Evolutionary conservation across 1,140 invertebrate species (phyloP), one percentile per base, ranked within the genome.

Genomic region (Arctopsyche grandis): DNA sequence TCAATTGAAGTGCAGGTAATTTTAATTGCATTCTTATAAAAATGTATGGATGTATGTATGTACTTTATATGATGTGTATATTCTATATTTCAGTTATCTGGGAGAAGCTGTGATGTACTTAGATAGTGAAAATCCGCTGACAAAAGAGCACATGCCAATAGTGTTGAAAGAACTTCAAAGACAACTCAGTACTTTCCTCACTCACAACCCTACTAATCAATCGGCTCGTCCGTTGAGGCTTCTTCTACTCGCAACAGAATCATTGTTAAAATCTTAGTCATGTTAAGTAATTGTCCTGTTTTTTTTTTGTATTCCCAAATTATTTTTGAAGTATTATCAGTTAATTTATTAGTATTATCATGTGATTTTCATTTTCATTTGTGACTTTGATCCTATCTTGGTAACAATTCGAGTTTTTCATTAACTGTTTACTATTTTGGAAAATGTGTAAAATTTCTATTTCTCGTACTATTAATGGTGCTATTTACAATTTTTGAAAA

Each of bases 81-180:
- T 82, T 76, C 77, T 83, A n/a, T 75, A 83, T 88, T 88, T 44
- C 85, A 97, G 96, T 83, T 98, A 95, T 89, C 88, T 98, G 38
- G 93, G 96, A 85, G 96, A 97, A 84, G 96, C 96, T 1, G 90
- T 98, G 73, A 90, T 97, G 85, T 95, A 93, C 85, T 87, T 98
- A 58, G 94, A 97, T 85, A 90, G 91, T 5, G 89, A 87, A 3
- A 93, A 96, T 87, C 91, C 93, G 0, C 91, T 94, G 10, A 96
- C 95, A 0, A 90, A 91, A 79, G 95, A 97, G 83, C 95, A 97
- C 87, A 92, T 96, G 83, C 92, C 92, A 0, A 91, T 90, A n/a
- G 94, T 98, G 19, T 86, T 97, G 21, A 89, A 91, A 71, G 92
- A 93, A 79, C 88, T 98, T 14, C 91, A 93, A 83, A 92, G 91